These are phyloP conservation scores for Girardinichthys multiradiatus DNA, from an alignment of 2,113 vertebrate genomes.

Conservation along the genomic window DNA sequence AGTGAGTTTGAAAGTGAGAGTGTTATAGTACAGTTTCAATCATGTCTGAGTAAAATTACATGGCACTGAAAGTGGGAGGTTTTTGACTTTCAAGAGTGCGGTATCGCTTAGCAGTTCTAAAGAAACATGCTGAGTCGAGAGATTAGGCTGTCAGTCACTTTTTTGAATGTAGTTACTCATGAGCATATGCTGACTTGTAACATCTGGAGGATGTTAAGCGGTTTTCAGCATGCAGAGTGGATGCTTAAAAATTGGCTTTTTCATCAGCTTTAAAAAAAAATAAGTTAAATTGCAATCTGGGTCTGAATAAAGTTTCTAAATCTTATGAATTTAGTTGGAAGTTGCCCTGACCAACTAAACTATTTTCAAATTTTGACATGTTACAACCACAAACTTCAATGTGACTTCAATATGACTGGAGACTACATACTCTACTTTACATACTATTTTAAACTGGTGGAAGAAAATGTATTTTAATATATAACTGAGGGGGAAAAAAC, in stretches of 20 bases:
- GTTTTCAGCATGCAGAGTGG: background rate
- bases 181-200: constrained; percentile 9
- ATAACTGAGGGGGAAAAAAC: constrained; percentile 1
- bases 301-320: background rate
- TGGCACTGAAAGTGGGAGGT: constrained; percentile 13
- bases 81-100: background rate
- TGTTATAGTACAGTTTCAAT: constrained; percentile 42
- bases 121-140: constrained; percentile 52
- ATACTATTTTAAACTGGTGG: background rate
- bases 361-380: too few species aligned
- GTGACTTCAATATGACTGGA: background rate
- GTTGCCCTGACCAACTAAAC: too few species aligned
- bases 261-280: background rate
- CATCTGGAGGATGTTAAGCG: background rate
- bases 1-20: constrained; percentile 11
- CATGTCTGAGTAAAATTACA: constrained; percentile 29
- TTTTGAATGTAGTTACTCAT: constrained; percentile 14
- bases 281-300: background rate
- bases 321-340: background rate
- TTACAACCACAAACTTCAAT: too few species aligned
- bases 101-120: constrained; percentile 50
- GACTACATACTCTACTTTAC: background rate
- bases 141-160: constrained; percentile 49
- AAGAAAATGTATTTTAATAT: background rate
- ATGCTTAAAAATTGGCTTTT: background rate